phyloP scores from a whole-genome alignment of 1,140 invertebrate genomes.

The Eumaeus atala region DNA sequence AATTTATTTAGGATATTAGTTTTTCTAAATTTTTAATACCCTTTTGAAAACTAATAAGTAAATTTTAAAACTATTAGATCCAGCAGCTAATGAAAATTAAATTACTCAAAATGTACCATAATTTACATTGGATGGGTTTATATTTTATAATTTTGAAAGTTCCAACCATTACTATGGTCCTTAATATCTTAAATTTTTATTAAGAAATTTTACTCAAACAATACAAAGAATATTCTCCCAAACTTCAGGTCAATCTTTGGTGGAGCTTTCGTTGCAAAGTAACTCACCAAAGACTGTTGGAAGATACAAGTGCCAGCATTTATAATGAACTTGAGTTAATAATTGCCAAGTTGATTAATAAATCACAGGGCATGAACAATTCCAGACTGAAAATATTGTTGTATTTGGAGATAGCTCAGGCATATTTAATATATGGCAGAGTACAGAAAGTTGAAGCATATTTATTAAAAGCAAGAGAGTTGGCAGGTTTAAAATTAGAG shows the following conservation, averaged over 20 bases:
- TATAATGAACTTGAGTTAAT: conserved; percentile 77
- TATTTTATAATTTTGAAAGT: no score
- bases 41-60: no score
- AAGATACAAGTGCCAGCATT: conserved; percentile 81
- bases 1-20: no score
- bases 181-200: no score
- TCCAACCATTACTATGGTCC: no score
- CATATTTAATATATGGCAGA: conserved; percentile 84
- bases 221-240: not conserved
- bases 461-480: conserved; percentile 77
- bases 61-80: no score
- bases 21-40: no score
- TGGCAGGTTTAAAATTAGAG: conserved; percentile 80
- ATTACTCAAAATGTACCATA: no score
- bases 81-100: no score
- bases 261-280: conserved; percentile 83
- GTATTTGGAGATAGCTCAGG: conserved; percentile 83
- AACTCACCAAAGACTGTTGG: conserved; percentile 83
- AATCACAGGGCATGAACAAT: conserved; percentile 52
- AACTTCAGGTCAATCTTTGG: conserved; percentile 76
- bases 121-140: no score
- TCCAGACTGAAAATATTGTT: conserved; percentile 77
- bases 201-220: not conserved
- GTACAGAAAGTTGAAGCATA: conserved; percentile 80
- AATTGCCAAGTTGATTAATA: conserved; percentile 73